Evolutionary conservation across 2,888 invertebrate species (phyloP), one percentile per base, ranked within the genome.

Genomic region (Morinoia aosen): DNA sequence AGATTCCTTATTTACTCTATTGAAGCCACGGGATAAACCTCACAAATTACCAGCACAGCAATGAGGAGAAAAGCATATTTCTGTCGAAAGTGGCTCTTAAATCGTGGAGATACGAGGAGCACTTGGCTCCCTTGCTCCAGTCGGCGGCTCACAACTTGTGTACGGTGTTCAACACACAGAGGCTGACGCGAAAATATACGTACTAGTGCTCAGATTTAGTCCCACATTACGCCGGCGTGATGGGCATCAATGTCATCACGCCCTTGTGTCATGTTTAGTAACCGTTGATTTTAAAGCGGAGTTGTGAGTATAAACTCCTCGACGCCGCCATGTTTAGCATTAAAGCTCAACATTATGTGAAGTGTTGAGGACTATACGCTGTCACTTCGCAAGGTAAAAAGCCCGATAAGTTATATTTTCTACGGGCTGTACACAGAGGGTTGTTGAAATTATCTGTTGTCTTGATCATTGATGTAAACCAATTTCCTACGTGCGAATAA

Each of bases 1-100:
- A 93, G 93, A 93, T 93, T 93, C 93, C 57, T 93, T 93, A 93
- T 93, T 93, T 57, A 93, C 93, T 93, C 57, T 57, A 93, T 93
- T 93, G 93, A 57, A 93, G 25, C 48, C 93, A 19, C 11, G 19
- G 39, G 40, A 48, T 56, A 56, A 93, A 33, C 33, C 57, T n/a
- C 58, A 57, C 57, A 57, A 93, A 57, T 57, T 57, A n/a, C 93
- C 93, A 57, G 48, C 57, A 48, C 57, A 56, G 93, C 93, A 93
- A 93, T 93, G 93, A 93, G 57, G 14, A 57, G 93, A 93, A 93
- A 90, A 93, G 57, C 93, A 93, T 93, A 93, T 93, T 93, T 93
- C 93, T 93, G 93, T 93, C 93, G 93, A 93, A 93, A 93, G 57
- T 57, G 33, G 57, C 48, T 48, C 56, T 57, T 93, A 93, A 93